These are phyloP conservation scores for Teleogryllus occipitalis DNA, from an alignment of 1,140 invertebrate species.

Conservation along the genomic window DNA sequence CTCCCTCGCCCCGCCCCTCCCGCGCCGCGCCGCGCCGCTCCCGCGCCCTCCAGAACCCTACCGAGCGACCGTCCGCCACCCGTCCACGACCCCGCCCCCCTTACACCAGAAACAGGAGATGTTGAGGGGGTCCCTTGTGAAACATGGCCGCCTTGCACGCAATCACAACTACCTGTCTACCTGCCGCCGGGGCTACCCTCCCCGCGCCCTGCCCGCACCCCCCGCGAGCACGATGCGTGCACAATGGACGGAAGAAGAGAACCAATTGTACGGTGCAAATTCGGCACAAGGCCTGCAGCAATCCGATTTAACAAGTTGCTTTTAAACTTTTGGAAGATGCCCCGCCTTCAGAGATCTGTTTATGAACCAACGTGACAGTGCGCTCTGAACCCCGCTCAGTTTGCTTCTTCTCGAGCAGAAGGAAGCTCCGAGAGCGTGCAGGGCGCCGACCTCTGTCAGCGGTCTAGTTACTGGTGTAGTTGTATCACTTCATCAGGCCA, in stretches of 20 bases:
- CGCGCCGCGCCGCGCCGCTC: not conserved
- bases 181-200: not conserved
- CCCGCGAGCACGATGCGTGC: not conserved
- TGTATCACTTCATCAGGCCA: too few relatives aligned
- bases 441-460: too few relatives aligned
- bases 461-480: too few relatives aligned
- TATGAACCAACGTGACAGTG: not conserved
- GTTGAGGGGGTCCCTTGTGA: not conserved
- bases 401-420: not conserved
- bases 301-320: not conserved
- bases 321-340: not conserved
- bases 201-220: not conserved
- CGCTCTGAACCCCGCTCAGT: not conserved
- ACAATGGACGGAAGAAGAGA: not conserved
- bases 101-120: constrained; percentile 4
- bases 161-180: constrained; percentile 4
- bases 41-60: not conserved
- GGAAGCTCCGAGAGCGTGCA: too few relatives aligned
- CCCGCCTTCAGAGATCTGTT: not conserved
- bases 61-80: not conserved
- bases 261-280: not conserved
- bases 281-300: not conserved
- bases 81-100: not conserved
- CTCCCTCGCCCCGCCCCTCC: too few relatives aligned
- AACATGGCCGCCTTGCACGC: not conserved